Evolutionary conservation across 1,140 invertebrate genomes (phyloP), one percentile per base, ranked within the genome.

Genomic region (Contarinia nasturtii): DNA sequence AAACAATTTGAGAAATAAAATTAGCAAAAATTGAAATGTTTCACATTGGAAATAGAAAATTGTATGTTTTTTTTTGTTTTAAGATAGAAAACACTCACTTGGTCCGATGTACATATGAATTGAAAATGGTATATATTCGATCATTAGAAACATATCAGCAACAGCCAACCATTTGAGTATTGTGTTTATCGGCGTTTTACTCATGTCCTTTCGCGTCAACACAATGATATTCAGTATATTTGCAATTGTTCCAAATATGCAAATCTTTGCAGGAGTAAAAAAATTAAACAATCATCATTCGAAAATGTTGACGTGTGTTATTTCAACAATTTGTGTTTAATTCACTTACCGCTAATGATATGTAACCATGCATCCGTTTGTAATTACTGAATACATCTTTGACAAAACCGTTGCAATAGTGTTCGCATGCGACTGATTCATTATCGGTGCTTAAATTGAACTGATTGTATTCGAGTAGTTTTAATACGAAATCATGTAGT

Each of bases 181-280:
- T 46, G 77, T 70, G 58, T 91, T 92, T 45, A 89, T 88, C 1
- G 87, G 82, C 0, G 82, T 77, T 36, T 74, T 66, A 3, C 76
- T 73, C 72, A 91, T 80, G 50, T 88, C 80, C 51, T 82, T 81
- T 33, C 85, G 69, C 1, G 89, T 92, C 20, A 95, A 62, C 1
- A 95, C 86, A 2, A 84, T 76, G 34, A 95, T 82, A 58, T 92
- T 95, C 33, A 93, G 65, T 12, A 86, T 67, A 58, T 95, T 95
- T n/a, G 87, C 82, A 46, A 92, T 67, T 36, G 82, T 82, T 18
- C 91, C 90, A 53, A 93, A 86, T 19, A 85, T 61, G 60, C 90
- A 94, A 2, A 95, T 80, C 70, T 73, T 58, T 34, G 33, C 19
- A n/a, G 34, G 33, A 41, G 42, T 5, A 50, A n/a, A 44, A 3